phyloP scores from a whole-genome alignment of 2,888 invertebrate species.

The Ptilodon capucinus region DNA sequence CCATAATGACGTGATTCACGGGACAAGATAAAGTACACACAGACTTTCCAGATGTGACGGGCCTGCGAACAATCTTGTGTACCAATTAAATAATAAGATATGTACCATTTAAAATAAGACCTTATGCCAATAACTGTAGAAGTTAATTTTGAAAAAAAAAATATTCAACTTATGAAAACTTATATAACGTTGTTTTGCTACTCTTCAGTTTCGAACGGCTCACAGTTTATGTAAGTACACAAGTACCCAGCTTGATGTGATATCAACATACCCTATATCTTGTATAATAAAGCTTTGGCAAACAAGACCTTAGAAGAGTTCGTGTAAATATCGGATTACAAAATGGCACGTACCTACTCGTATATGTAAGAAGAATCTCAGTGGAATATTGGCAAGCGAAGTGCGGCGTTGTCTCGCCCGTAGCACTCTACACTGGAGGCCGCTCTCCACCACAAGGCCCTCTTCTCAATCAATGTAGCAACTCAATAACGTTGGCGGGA shows the following conservation, averaged over 20 bases:
- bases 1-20: constrained; percentile 4
- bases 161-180: no score
- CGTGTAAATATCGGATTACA: neutral
- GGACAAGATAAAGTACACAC: neutral
- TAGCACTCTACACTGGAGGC: constrained; percentile 57
- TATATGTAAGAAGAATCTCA: neutral
- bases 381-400: constrained; percentile 49
- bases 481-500: constrained; percentile 24
- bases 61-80: neutral
- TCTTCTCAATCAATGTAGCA: constrained; percentile 38
- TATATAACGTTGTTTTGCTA: no score
- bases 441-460: constrained; percentile 52
- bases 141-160: no score
- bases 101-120: neutral
- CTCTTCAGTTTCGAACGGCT: no score
- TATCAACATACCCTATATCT: neutral
- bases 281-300: neutral
- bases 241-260: no score
- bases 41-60: neutral
- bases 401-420: constrained; percentile 49
- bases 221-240: no score
- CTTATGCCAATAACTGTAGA: no score
- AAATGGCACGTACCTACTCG: neutral
- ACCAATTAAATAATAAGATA: neutral
- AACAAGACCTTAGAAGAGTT: neutral